A percentile compares a stretch with the other conserved stretches of the same genome.
Evolutionary conservation across 2,113 vertebrate genomes (phyloP).

Genomic region (Arothron firmamentum): DNA sequence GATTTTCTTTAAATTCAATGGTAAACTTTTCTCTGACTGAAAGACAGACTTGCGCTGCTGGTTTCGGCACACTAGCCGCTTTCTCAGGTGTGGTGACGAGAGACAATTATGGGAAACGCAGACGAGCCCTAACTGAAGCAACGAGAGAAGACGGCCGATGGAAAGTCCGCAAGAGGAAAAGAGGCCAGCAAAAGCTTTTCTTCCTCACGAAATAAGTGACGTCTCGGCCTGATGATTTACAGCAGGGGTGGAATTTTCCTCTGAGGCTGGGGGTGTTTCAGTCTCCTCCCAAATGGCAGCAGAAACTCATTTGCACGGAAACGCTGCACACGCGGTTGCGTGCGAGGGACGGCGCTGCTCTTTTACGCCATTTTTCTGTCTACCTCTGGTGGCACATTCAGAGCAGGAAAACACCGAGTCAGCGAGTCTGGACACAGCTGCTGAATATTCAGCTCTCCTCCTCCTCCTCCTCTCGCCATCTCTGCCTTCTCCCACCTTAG

Average conservation of each 20-base stretch:
- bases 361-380: constrained; percentile 31
- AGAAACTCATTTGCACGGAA: constrained; percentile 39
- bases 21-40: neutral
- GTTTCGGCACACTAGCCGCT: neutral
- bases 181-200: constrained; percentile 1
- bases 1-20: neutral
- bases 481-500: constrained; percentile 39
- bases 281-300: constrained; percentile 27
- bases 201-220: constrained; percentile 22
- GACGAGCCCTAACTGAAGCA: neutral
- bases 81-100: neutral
- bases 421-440: constrained; percentile 72
- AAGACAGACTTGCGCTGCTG: neutral
- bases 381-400: constrained; percentile 63
- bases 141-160: neutral
- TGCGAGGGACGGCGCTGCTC: constrained; percentile 22
- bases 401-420: constrained; percentile 67
- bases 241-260: constrained; percentile 53
- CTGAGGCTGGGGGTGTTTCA: constrained; percentile 57
- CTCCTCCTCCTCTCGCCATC: constrained; percentile 32
- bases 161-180: neutral
- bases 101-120: constrained; percentile 44
- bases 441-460: constrained; percentile 66
- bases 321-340: neutral
- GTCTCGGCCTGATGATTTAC: constrained; percentile 45